Evolutionary conservation across 2,797 vertebrate species (phyloP).

Genomic region (Xenentodon cancila): DNA sequence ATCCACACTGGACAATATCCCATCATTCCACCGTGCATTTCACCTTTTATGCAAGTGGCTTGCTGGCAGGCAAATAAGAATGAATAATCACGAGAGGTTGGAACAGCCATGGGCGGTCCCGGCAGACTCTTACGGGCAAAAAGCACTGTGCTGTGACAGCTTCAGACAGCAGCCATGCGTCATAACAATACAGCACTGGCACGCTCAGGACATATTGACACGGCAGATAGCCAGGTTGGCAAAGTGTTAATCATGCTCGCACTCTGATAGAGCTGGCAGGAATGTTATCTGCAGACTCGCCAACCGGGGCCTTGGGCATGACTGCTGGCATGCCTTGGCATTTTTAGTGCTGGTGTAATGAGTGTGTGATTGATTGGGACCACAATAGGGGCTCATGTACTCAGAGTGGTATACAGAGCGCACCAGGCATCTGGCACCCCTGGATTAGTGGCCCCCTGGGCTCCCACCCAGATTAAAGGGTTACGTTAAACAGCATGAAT

Average conservation of each 20-base stretch:
- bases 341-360: slow-evolving; percentile 78
- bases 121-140: slow-evolving; percentile 30
- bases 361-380: slow-evolving; percentile 84
- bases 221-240: slow-evolving; percentile 75
- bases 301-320: slow-evolving; percentile 44
- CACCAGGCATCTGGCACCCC: slow-evolving; percentile 65
- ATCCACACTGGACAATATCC: slow-evolving; percentile 38
- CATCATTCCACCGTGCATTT: slow-evolving; percentile 25
- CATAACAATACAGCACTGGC: slow-evolving; percentile 47
- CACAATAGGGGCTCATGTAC: slow-evolving; percentile 80
- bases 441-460: slow-evolving; percentile 82
- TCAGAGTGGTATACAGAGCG: slow-evolving; percentile 60
- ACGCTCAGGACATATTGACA: slow-evolving; percentile 50
- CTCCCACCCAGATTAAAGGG: slow-evolving; percentile 86
- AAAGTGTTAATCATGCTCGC: slow-evolving; percentile 40
- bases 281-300: slow-evolving; percentile 49
- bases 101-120: slow-evolving; percentile 36
- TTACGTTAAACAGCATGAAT: slow-evolving; percentile 86
- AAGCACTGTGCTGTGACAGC: slow-evolving; percentile 50
- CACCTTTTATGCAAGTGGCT: slow-evolving; percentile 31
- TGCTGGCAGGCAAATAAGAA: slow-evolving; percentile 48
- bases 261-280: slow-evolving; percentile 47
- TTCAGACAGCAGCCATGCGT: slow-evolving; percentile 49
- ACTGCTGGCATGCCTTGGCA: slow-evolving; percentile 71
- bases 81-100: slow-evolving; percentile 58